Evolutionary conservation across 2,888 invertebrate genomes (phyloP), one percentile per base, ranked within the genome.

Genomic region (Eupithecia pulchellata): DNA sequence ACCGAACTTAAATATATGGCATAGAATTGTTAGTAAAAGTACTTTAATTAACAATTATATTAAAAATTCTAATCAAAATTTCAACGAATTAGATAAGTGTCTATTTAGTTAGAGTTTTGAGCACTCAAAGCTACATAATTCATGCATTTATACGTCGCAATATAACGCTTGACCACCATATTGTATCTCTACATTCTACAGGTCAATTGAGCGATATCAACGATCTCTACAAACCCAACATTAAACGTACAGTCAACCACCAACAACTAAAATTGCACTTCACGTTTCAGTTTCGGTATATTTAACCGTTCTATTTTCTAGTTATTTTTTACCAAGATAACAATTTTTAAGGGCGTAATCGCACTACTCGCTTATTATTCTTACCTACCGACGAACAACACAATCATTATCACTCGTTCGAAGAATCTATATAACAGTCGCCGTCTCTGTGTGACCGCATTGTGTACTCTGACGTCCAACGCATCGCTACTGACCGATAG

Each of bases 381-480:
- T 66, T 70, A 47, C 66, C 73, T 60, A n/a, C 30, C n/a, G 11
- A 60, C 30, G 9, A 75, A 75, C 25, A 75, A 71, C 66, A 74
- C 71, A 72, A 74, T 75, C 79, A 78, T 77, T 30, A 81, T 74
- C 79, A 78, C 75, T 80, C 69, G 42, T 32, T 20, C 34, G 61
- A 68, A 30, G 66, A 77, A 79, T 83, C 81, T 92, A 92, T 92
- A 93, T 88, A 89, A 87, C 85, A 80, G 86, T 75, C 80, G 77
- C 80, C 80, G 78, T 74, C 77, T 77, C 78, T 79, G 81, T 76
- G 75, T 76, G 82, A 80, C 78, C 84, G 86, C 92, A 93, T 90
- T 92, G 81, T 82, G 82, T 83, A 82, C 80, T 87, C 83, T 84
- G 89, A 88, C 88, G 88, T 87, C 86, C 85, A 76, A 80, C 87